Base-by-base conservation (phyloP, 2,888 invertebrate genomes). In the Melanchra persicariae region DNA sequence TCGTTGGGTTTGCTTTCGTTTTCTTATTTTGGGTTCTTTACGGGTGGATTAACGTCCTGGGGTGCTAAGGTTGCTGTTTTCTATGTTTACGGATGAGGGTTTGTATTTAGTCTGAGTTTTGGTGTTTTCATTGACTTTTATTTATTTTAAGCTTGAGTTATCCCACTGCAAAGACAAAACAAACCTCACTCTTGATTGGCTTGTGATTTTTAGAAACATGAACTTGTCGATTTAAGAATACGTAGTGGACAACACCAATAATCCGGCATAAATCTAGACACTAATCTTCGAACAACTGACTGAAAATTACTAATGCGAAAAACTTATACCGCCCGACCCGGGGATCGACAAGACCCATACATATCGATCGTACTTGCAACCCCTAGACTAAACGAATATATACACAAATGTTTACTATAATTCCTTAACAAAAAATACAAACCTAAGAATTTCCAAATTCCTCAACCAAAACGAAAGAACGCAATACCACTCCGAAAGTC, bases 401-500 rank as follows among this genome's bases (percentile, higher is more conserved):
- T 51, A 7, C 6, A 51, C 7, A 51, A 51, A 51, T 26, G 8
- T 49, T 22, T 24, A 26, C 51, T 51, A 24, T 1, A 26, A 17
- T 43, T 9, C 19, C 10, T 34, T 49, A 54, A 12, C 34, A 26
- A 43, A 67, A 80, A 40, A 47, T 26, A 24, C 10, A 49, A 64
- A 57, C 22, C 22, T n/a, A 45, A 81, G 37, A 68, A 65, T 43
- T 58, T 22, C 12, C 22, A 17, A 77, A 65, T 82, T 30, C 70
- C 34, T 66, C 12, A 34, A 52, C 26, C 3, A 2, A 72, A 79
- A 61, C 52, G 45, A 67, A 75, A 69, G 57, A 70, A 68, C 51
- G 74, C 34, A 34, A 55, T 51, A 63, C 68, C 83, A 70, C 60
- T 70, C 69, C 26, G 70, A 70, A 74, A 72, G 57, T 70, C 68